Evolutionary conservation across 2,797 vertebrate species (phyloP).

Genomic region (Aphelocoma californica): DNA sequence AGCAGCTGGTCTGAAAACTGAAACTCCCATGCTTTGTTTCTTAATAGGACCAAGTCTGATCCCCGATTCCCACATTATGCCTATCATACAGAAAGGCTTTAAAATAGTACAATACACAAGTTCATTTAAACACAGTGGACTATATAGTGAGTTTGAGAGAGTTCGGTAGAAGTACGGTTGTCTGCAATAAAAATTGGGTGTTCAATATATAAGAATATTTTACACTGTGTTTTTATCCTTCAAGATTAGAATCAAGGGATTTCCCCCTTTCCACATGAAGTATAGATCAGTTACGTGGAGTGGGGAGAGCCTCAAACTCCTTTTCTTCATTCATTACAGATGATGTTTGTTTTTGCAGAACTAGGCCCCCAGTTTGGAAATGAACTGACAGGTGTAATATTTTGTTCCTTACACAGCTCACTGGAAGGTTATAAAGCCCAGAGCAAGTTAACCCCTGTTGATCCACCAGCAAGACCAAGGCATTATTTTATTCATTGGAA

Average conservation of each 20-base stretch:
- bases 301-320: background rate
- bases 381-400: background rate
- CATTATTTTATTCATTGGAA: background rate
- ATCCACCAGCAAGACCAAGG: background rate
- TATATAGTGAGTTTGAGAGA: background rate
- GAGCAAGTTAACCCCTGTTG: background rate
- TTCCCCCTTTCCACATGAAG: background rate
- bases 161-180: background rate
- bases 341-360: background rate
- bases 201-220: background rate
- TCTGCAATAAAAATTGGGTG: background rate
- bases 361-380: background rate
- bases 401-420: background rate
- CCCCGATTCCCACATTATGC: fast-evolving
- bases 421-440: background rate
- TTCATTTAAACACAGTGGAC: background rate
- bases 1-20: background rate
- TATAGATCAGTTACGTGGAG: background rate
- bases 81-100: background rate
- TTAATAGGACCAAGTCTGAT: background rate
- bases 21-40: background rate
- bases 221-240: background rate
- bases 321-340: background rate
- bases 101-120: background rate
- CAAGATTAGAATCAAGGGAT: background rate